phyloP scores from a whole-genome alignment of 2,888 invertebrate species.

The Yponomeuta cagnagella region DNA sequence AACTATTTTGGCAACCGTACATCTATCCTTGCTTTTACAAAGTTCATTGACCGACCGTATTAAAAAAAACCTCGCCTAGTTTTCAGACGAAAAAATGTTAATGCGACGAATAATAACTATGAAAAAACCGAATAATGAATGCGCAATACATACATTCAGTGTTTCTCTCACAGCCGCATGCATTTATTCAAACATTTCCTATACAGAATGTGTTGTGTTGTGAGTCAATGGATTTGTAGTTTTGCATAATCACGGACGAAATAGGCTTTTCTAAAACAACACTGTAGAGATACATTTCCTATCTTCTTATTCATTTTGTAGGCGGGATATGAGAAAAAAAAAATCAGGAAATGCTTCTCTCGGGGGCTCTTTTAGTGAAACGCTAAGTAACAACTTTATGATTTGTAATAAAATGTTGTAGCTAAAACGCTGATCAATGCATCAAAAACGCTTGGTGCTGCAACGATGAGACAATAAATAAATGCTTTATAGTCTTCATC shows the following conservation, averaged over 20 bases:
- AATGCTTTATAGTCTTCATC: too few species aligned
- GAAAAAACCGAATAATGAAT: conserved; percentile 44
- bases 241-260: conserved; percentile 5
- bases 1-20: conserved; percentile 11
- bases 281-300: too few species aligned
- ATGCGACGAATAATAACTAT: conserved; percentile 34
- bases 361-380: too few species aligned
- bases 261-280: conserved; percentile 2
- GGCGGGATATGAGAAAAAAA: too few species aligned
- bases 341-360: too few species aligned
- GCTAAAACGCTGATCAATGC: too few species aligned
- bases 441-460: too few species aligned
- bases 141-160: conserved; percentile 39
- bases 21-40: conserved; percentile 18
- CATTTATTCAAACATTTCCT: conserved; percentile 34
- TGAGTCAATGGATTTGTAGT: conserved; percentile 2
- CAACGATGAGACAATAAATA: too few species aligned
- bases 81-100: conserved; percentile 53
- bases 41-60: conserved; percentile 66
- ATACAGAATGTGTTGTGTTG: not conserved
- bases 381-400: too few species aligned
- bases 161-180: conserved; percentile 27
- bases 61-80: conserved; percentile 56
- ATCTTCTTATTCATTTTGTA: too few species aligned
- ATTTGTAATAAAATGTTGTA: too few species aligned